Evolutionary conservation across 2,888 invertebrate species (phyloP).

Genomic region (Aporophyla lueneburgensis): DNA sequence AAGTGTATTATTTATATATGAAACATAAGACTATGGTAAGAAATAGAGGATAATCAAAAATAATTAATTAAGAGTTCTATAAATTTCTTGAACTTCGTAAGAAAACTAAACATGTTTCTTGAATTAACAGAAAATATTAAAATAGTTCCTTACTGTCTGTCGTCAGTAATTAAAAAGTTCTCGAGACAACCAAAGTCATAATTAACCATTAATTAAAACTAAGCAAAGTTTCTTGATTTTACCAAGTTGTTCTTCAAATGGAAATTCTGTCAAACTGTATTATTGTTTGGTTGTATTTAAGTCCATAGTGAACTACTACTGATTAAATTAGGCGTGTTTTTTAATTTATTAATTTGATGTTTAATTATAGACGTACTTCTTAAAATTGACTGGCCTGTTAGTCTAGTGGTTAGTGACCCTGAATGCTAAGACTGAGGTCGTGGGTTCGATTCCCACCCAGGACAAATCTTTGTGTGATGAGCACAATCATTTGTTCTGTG

Average conservation of each 20-base stretch:
- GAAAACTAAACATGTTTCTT: not conserved
- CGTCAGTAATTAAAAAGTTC: conserved; percentile 61
- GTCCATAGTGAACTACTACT: not conserved
- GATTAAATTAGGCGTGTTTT: not conserved
- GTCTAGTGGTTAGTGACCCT: too few relatives aligned
- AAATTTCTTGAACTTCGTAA: not conserved
- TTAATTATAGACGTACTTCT: too few relatives aligned
- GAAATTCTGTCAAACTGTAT: conserved; percentile 7
- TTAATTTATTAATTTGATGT: too few relatives aligned
- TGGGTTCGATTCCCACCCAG: too few relatives aligned
- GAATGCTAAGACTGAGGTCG: too few relatives aligned
- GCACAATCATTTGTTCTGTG: too few relatives aligned
- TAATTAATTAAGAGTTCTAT: not conserved
- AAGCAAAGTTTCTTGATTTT: conserved; percentile 36
- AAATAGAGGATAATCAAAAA: not conserved
- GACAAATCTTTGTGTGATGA: too few relatives aligned
- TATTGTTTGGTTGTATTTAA: conserved; percentile 4
- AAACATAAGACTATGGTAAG: not conserved
- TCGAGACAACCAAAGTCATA: conserved; percentile 51
- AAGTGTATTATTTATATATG: not conserved
- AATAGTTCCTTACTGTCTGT: conserved; percentile 22
- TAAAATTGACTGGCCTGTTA: too few relatives aligned
- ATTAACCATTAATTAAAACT: conserved; percentile 64
- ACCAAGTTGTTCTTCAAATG: conserved; percentile 28
- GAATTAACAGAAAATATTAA: conserved; percentile 26